phyloP scores from a whole-genome alignment of 23 tunicate genomes.

The Trididemnum clinides region DNA sequence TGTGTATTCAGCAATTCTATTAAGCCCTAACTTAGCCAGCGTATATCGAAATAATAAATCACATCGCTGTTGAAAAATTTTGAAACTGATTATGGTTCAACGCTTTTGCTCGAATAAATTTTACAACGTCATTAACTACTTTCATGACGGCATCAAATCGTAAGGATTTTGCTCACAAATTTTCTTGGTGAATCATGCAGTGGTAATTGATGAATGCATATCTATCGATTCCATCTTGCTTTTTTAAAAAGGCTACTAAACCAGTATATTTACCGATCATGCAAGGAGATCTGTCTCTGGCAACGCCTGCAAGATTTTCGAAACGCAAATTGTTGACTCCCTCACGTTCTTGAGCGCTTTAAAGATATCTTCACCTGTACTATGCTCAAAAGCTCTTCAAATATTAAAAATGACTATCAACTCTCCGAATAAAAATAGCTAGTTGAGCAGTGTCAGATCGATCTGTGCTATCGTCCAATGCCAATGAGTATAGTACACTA shows the following conservation, averaged over 20 bases:
- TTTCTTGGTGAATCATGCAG: slow-evolving; percentile 23
- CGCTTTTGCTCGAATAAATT: slow-evolving; percentile 20
- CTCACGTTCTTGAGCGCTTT: slow-evolving; percentile 27
- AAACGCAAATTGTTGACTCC: slow-evolving; percentile 36
- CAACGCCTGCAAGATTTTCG: slow-evolving; percentile 34
- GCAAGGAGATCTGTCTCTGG: slow-evolving; percentile 16
- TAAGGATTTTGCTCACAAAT: slow-evolving; percentile 18
- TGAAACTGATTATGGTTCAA: slow-evolving; percentile 7
- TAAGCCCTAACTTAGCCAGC: background rate
- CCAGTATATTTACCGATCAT: slow-evolving; percentile 19
- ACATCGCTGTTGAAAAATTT: slow-evolving; percentile 7
- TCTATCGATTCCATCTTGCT: slow-evolving; percentile 13
- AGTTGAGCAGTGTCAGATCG: too few relatives aligned
- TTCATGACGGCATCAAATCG: slow-evolving; percentile 21
- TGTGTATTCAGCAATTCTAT: slow-evolving; percentile 11
- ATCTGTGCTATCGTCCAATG: too few relatives aligned
- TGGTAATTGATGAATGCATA: background rate
- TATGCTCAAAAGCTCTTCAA: slow-evolving; percentile 22
- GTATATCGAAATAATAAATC: background rate
- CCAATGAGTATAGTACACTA: too few relatives aligned
- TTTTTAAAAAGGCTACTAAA: slow-evolving; percentile 12
- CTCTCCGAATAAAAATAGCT: too few relatives aligned
- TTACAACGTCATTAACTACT: background rate
- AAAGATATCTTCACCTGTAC: slow-evolving; percentile 17
- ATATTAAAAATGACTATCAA: background rate